Conservation (phyloP, 2,797 vertebrate species). For the Premnoplex brunnescens region DNA sequence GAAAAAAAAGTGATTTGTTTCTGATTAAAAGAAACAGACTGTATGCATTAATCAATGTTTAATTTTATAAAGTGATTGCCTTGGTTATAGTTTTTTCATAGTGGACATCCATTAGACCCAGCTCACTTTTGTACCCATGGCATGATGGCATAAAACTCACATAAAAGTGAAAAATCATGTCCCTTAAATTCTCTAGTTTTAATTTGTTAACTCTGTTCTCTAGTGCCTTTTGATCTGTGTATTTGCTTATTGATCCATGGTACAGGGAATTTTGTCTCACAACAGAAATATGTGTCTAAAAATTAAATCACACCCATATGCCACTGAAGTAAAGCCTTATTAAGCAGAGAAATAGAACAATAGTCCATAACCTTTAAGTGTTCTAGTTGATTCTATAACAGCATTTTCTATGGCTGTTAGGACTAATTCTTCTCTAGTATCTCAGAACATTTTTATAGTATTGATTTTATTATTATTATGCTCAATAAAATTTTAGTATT, state of each 20-base stretch:
- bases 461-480: constrained; percentile 62
- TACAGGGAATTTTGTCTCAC: not conserved
- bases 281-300: not conserved
- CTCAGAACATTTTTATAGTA: constrained; percentile 40
- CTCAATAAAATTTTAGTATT: constrained; percentile 35
- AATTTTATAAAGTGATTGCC: not conserved
- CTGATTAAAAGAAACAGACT: not conserved
- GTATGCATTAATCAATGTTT: not conserved
- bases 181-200: not conserved
- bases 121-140: not conserved
- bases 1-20: not conserved
- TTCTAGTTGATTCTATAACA: constrained; percentile 3
- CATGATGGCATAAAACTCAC: not conserved
- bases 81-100: not conserved
- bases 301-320: constrained; percentile 29
- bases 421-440: constrained; percentile 11
- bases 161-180: not conserved
- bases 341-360: constrained; percentile 38
- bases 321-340: constrained; percentile 16
- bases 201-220: not conserved
- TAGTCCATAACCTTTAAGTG: constrained; percentile 32
- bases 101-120: not conserved
- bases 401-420: constrained; percentile 11
- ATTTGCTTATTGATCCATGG: not conserved
- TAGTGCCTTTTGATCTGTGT: not conserved